phyloP scores from a whole-genome alignment of 2,797 vertebrate species.

The Anisognathus igniventris region DNA sequence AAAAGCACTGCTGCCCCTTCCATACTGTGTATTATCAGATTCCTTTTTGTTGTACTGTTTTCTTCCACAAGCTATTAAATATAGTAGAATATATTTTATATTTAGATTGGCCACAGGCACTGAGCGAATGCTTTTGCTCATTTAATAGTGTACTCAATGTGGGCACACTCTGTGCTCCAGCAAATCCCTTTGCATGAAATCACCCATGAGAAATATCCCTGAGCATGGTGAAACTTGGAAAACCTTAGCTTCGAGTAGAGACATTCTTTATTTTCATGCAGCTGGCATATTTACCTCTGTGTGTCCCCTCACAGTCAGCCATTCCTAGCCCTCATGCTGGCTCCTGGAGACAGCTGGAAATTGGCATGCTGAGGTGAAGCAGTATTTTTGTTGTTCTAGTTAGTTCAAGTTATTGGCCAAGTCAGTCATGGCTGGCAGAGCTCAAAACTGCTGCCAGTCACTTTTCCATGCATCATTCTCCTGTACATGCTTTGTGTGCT shows the following conservation, averaged over 20 bases:
- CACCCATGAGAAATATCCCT: slow-evolving; percentile 24
- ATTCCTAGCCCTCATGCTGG: neutral
- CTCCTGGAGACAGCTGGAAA: neutral
- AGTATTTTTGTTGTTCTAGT: neutral
- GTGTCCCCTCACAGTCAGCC: neutral
- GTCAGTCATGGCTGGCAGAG: neutral
- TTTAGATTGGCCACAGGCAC: neutral
- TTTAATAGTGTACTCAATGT: neutral
- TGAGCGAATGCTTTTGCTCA: neutral
- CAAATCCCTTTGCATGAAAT: slow-evolving; percentile 25
- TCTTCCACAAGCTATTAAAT: slow-evolving; percentile 32
- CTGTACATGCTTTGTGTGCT: neutral
- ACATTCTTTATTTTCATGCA: slow-evolving; percentile 6
- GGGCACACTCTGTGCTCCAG: neutral
- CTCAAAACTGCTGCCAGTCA: neutral
- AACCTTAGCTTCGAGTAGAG: neutral
- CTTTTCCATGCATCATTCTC: neutral
- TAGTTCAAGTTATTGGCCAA: neutral
- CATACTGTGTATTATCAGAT: neutral
- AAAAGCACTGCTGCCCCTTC: neutral
- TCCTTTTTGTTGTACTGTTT: slow-evolving; percentile 10
- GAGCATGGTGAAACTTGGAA: neutral
- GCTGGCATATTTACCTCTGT: neutral
- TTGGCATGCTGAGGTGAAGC: neutral
- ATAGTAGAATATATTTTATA: slow-evolving; percentile 20